These are phyloP conservation scores for Fregata magnificens DNA, from an alignment of 2,113 vertebrate species.

Conservation along the genomic window DNA sequence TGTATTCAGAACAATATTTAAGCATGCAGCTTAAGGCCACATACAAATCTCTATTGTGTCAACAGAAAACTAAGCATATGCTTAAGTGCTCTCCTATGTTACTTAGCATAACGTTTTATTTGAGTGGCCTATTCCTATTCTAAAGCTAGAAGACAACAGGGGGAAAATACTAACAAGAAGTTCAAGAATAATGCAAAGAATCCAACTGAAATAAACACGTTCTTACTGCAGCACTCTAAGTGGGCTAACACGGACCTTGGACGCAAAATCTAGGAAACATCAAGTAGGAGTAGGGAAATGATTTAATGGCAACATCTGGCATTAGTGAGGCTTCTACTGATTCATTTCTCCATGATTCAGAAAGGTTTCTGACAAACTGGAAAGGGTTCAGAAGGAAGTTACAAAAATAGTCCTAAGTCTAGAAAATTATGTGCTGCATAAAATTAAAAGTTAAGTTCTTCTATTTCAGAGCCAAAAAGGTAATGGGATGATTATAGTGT, in stretches of 20 bases:
- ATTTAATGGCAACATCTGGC: slow-evolving; percentile 43
- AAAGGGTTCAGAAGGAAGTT: not conserved
- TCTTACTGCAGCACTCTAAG: not conserved
- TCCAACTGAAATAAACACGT: not conserved
- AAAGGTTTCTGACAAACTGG: not conserved
- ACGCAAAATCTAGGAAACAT: not conserved
- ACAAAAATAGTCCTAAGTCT: not conserved
- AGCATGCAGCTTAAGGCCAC: not conserved
- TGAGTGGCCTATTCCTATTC: not conserved
- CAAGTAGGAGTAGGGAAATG: slow-evolving; percentile 24
- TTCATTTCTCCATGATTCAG: slow-evolving; percentile 44
- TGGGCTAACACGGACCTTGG: not conserved
- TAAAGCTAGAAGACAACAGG: not conserved
- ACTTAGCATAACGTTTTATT: not conserved
- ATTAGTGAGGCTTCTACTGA: slow-evolving; percentile 1
- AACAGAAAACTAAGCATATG: not conserved
- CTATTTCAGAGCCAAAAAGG: not conserved
- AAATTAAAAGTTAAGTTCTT: not conserved
- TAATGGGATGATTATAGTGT: not conserved
- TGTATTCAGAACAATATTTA: not conserved
- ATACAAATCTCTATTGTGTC: not conserved
- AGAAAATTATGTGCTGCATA: not conserved
- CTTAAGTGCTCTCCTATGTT: not conserved
- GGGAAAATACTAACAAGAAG: not conserved
- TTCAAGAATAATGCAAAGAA: not conserved